A percentile compares a stretch with the other conserved stretches of the same genome.
Conservation (phyloP, 2,797 vertebrate species). For the Ceryle rudis region DNA sequence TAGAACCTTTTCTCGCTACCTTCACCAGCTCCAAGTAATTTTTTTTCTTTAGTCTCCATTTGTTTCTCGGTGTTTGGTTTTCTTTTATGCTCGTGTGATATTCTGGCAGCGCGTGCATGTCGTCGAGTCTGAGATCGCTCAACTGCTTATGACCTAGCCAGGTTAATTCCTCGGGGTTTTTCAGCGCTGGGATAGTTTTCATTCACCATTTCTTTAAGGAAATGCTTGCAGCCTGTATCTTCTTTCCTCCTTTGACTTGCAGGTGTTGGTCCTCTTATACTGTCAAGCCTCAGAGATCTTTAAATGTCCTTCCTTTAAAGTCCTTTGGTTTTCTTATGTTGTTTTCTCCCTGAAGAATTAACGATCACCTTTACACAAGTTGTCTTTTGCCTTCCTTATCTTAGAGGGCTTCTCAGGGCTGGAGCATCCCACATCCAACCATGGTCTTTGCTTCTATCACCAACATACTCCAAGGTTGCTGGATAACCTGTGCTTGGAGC, state of each 20-base stretch:
- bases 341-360: background rate
- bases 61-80: background rate
- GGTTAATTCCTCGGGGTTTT: background rate
- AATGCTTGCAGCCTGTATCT: background rate
- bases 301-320: background rate
- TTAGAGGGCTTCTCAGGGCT: background rate
- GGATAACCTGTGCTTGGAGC: background rate
- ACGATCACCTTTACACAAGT: background rate
- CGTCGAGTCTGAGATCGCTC: background rate
- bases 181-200: background rate
- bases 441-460: background rate
- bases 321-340: background rate
- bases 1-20: background rate
- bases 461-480: background rate
- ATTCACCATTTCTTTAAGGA: background rate
- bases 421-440: background rate
- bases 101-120: background rate
- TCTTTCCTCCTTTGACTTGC: background rate
- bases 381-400: background rate
- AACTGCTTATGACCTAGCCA: background rate
- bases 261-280: background rate
- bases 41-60: background rate
- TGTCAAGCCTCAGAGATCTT: background rate
- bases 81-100: accelerated
- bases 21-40: background rate